Evolutionary conservation across 1,140 invertebrate species (phyloP).

Genomic region (Meloidogyne exigua): DNA sequence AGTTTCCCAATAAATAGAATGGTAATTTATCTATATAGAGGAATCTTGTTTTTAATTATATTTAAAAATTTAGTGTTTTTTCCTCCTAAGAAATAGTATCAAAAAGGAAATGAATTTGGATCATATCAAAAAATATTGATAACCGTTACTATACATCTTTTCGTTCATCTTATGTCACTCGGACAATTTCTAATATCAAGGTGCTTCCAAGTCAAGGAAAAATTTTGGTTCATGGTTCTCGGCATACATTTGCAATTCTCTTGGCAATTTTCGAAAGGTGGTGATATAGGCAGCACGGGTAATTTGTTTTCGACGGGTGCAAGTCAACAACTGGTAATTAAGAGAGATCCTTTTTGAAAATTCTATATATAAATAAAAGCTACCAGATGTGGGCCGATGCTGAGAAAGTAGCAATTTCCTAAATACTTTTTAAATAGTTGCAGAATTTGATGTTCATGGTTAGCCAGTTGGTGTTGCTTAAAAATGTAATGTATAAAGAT

Average conservation of each 20-base stretch:
- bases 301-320: conserved; percentile 14
- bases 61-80: no score
- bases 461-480: conserved; percentile 27
- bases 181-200: not conserved
- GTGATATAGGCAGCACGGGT: conserved; percentile 10
- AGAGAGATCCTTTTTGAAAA: not conserved
- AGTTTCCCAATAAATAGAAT: no score
- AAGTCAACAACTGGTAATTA: conserved; percentile 19
- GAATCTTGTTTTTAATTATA: no score
- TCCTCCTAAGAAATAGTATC: no score
- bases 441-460: conserved; percentile 10
- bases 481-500: not conserved
- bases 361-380: not conserved
- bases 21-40: no score
- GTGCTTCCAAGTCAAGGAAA: conserved; percentile 25
- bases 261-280: conserved; percentile 3
- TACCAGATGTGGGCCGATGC: conserved; percentile 14
- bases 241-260: conserved; percentile 16
- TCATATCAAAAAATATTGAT: no score
- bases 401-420: conserved; percentile 18
- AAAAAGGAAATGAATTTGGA: no score
- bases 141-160: not conserved
- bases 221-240: conserved; percentile 20
- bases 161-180: not conserved
- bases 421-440: conserved; percentile 26